Conservation (phyloP, 37 sponge, comb jelly and placozoan genomes). For the Haliclona indistincta region DNA sequence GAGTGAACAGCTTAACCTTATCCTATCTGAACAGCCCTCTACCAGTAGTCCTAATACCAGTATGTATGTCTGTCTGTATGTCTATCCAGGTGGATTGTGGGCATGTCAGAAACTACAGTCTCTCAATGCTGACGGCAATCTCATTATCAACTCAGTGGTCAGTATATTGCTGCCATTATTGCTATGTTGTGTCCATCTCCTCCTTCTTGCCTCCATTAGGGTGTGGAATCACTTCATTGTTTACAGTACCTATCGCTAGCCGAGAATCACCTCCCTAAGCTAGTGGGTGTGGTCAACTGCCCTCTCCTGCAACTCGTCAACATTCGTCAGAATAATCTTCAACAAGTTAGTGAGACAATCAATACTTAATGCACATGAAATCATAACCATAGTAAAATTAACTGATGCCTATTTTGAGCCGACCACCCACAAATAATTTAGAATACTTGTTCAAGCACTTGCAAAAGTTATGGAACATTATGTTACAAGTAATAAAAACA, state of each 20-base stretch:
- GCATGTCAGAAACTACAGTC: constrained; percentile 12
- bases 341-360: constrained; percentile 38
- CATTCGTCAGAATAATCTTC: constrained; percentile 64
- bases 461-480: too few species aligned
- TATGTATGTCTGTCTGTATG: background rate
- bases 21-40: constrained; percentile 26
- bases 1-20: background rate
- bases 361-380: too few species aligned
- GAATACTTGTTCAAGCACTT: too few species aligned
- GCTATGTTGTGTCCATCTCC: background rate
- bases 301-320: constrained; percentile 39
- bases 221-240: constrained; percentile 19
- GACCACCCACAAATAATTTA: too few species aligned
- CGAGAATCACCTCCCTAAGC: constrained; percentile 58
- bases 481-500: too few species aligned
- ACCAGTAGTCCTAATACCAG: constrained; percentile 2
- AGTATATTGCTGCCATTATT: background rate
- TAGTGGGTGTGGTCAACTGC: constrained; percentile 19
- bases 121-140: constrained; percentile 29
- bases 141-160: constrained; percentile 44
- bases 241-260: constrained; percentile 42
- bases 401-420: too few species aligned
- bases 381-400: too few species aligned
- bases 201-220: constrained; percentile 19
- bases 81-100: constrained; percentile 6